These are phyloP conservation scores for Leguminivora glycinivorella DNA, from an alignment of 1,140 invertebrate species.

Conservation along the genomic window DNA sequence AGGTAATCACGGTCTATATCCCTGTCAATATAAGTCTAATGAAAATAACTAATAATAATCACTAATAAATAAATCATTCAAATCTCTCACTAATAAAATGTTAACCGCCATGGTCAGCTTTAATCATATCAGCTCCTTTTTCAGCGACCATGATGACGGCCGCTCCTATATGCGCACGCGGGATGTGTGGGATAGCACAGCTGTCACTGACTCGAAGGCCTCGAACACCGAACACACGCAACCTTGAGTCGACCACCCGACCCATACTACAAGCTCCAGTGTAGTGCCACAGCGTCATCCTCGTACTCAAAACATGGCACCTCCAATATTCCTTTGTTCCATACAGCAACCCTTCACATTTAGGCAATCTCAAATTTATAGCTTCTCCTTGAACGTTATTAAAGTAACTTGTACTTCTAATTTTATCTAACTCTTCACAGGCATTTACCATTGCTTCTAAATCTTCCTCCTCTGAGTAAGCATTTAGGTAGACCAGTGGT, in stretches of 20 bases:
- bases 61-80: too few relatives aligned
- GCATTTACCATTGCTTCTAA: conserved; percentile 43
- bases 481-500: conserved; percentile 81
- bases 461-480: conserved; percentile 73
- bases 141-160: conserved; percentile 21
- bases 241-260: conserved; percentile 65
- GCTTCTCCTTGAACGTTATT: conserved; percentile 38
- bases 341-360: conserved; percentile 34
- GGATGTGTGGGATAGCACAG: conserved; percentile 46
- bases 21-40: too few relatives aligned
- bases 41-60: too few relatives aligned
- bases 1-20: too few relatives aligned
- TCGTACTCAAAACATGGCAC: conserved; percentile 66
- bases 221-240: conserved; percentile 67
- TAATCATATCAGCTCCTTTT: background rate
- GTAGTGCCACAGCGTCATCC: conserved; percentile 70
- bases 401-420: conserved; percentile 31
- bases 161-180: background rate
- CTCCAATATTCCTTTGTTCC: conserved; percentile 61
- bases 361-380: conserved; percentile 34
- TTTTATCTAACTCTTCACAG: conserved; percentile 38
- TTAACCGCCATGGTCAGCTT: background rate
- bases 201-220: conserved; percentile 50
- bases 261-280: conserved; percentile 80
- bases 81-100: too few relatives aligned